Evolutionary conservation across 2,113 vertebrate species (phyloP).

Genomic region (Dryoscopus gambensis): DNA sequence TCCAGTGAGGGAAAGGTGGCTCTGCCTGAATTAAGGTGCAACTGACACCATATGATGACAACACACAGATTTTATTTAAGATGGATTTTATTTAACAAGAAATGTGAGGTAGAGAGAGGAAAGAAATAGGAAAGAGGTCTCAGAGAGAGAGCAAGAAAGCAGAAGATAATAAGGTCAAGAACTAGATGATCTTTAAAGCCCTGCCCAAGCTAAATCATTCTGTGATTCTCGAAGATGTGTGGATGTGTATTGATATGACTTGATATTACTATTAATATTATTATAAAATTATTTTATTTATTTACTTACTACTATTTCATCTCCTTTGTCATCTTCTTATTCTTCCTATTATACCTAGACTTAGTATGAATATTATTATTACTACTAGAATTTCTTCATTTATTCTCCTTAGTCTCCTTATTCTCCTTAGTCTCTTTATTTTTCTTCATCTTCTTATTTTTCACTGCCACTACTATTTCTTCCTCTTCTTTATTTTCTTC

Average conservation of each 20-base stretch:
- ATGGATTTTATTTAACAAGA: background rate
- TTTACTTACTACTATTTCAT: background rate
- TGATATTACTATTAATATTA: too few relatives aligned
- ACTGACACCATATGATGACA: background rate
- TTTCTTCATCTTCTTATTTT: background rate
- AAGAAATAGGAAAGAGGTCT: background rate
- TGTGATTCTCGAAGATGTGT: too few relatives aligned
- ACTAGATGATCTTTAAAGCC: too few relatives aligned
- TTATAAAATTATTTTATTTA: background rate
- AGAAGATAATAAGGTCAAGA: background rate
- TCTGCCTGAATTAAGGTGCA: background rate
- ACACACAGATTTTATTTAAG: background rate
- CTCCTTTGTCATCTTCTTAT: background rate
- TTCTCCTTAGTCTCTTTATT: background rate
- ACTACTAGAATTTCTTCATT: background rate
- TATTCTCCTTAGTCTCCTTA: background rate
- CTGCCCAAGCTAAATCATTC: background rate
- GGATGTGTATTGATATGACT: background rate
- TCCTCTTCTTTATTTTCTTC: background rate
- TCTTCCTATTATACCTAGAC: background rate
- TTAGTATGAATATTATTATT: background rate
- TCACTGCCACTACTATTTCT: background rate
- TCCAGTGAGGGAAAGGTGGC: too few relatives aligned
- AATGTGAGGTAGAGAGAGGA: background rate
- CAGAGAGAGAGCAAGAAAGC: background rate